Conservation (phyloP, 1,140 invertebrate genomes). For the Tetragnatha versicolor region DNA sequence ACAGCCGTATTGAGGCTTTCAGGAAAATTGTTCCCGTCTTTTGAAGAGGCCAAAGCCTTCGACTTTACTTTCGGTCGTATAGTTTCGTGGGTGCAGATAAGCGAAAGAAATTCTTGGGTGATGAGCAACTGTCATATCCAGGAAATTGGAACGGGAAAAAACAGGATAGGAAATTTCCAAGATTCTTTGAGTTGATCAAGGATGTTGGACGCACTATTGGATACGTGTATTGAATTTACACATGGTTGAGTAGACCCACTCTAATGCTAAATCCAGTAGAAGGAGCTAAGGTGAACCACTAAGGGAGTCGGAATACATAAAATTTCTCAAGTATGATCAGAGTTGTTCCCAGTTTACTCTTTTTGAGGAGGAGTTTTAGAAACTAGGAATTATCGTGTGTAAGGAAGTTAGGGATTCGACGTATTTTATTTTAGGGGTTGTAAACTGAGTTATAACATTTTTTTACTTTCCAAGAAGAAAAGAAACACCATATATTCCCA, state of each 20-base stretch:
- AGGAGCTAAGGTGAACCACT: not conserved
- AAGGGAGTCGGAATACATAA: not conserved
- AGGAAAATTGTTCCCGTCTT: slow-evolving; percentile 47
- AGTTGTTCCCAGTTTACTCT: too few species aligned
- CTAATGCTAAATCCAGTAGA: not conserved
- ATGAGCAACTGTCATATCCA: slow-evolving; percentile 50
- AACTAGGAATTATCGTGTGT: too few species aligned
- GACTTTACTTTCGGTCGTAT: slow-evolving; percentile 47
- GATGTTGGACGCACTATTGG: slow-evolving; percentile 25
- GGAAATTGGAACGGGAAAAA: slow-evolving; percentile 41
- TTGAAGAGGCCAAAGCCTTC: slow-evolving; percentile 15
- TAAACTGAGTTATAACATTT: too few species aligned
- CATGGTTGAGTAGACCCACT: slow-evolving; percentile 27
- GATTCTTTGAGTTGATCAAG: slow-evolving; percentile 43
- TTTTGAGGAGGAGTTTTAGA: too few species aligned
- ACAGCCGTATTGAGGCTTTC: slow-evolving; percentile 37
- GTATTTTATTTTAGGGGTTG: too few species aligned
- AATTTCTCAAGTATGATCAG: too few species aligned
- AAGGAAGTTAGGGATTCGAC: too few species aligned
- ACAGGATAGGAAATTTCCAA: slow-evolving; percentile 5
- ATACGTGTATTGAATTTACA: slow-evolving; percentile 36
- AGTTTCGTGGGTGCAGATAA: slow-evolving; percentile 42
- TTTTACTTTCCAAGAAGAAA: too few species aligned
- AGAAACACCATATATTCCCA: too few species aligned
- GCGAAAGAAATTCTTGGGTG: slow-evolving; percentile 39